These are phyloP conservation scores for Microplitis mediator DNA, from an alignment of 1,140 invertebrate genomes.

Conservation along the genomic window DNA sequence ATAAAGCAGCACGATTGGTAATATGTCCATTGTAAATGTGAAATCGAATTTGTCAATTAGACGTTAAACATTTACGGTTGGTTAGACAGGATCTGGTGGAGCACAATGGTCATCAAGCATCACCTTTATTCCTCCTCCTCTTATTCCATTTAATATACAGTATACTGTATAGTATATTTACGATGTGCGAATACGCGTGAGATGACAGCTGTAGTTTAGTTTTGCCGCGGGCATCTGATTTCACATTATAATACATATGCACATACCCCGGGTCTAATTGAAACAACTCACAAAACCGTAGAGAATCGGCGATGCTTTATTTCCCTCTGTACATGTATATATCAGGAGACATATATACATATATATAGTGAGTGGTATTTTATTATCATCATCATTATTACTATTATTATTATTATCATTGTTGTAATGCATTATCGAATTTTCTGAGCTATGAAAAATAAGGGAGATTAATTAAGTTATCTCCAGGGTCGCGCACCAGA, in stretches of 20 bases:
- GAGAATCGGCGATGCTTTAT: constrained; percentile 43
- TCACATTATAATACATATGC: constrained; percentile 50
- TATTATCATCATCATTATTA: neutral
- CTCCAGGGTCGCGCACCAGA: neutral
- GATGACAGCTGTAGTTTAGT: constrained; percentile 50
- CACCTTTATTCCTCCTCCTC: neutral
- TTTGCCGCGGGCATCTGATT: constrained; percentile 50
- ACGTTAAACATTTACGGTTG: constrained; percentile 57
- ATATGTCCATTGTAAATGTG: constrained; percentile 28
- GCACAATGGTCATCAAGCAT: constrained; percentile 37
- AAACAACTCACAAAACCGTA: constrained; percentile 51
- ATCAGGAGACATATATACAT: neutral
- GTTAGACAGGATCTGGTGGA: constrained; percentile 47
- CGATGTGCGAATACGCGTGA: constrained; percentile 5
- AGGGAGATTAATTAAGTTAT: constrained; percentile 3
- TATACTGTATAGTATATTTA: constrained; percentile 22
- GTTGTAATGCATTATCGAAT: constrained; percentile 1
- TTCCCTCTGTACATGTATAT: neutral
- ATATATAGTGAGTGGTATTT: too few species aligned
- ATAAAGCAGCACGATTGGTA: constrained; percentile 7
- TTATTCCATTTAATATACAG: constrained; percentile 27
- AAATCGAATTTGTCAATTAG: constrained; percentile 63
- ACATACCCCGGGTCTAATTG: constrained; percentile 49
- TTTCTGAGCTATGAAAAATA: constrained; percentile 17
- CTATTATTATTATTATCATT: too few species aligned